Base-by-base conservation (phyloP, 2,797 vertebrate species). In the Lutjanus campechanus region DNA sequence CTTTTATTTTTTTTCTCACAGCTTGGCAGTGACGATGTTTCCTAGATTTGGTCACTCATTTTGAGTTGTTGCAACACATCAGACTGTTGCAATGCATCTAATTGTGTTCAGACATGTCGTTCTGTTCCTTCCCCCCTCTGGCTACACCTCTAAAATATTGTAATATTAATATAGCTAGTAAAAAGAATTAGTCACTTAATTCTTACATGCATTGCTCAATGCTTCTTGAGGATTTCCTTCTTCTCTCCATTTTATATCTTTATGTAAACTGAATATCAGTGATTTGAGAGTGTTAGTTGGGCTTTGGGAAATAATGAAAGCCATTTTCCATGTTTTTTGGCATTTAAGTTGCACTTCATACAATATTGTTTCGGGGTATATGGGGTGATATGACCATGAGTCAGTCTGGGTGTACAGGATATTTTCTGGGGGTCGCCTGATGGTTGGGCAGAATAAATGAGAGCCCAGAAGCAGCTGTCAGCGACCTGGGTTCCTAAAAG, bases 21-120 rank as follows among this genome's bases (percentile, higher is more conserved):
- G 40, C 63, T 13, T 41, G 43, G 50, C 56, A 67, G 54, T 19
- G 46, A 60, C 17, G n/a, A 56, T 54, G 53, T 80, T 77, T 67
- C 67, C 68, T 10, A 46, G 40, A 78, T 69, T 77, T 77, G 44
- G n/a, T 76, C 62, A 62, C n/a, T 56, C 16, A 53, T 67, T 22
- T 44, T 43, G 8, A 60, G 10, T 71, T 71, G 56, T 77, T 15
- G 66, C 64, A 71, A 65, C n/a, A 3, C 7, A 58, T 12, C 13
- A 17, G 5, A 19, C 53, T 66, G 29, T 76, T 79, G 69, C 60
- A 83, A 73, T 20, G 69, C 20, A 40, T 61, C 20, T 41, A 43
- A 65, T 20, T 62, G 50, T 70, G 16, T 47, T 58, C 0, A 69
- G 60, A 59, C 25, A 41, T 20, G 11, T 41, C 19, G 29, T 25